Percentiles rank a stretch among this genome's conserved stretches.
These are phyloP conservation scores for Synanthedon myopaeformis DNA, from an alignment of 2,888 invertebrate genomes.

Conservation along the genomic window DNA sequence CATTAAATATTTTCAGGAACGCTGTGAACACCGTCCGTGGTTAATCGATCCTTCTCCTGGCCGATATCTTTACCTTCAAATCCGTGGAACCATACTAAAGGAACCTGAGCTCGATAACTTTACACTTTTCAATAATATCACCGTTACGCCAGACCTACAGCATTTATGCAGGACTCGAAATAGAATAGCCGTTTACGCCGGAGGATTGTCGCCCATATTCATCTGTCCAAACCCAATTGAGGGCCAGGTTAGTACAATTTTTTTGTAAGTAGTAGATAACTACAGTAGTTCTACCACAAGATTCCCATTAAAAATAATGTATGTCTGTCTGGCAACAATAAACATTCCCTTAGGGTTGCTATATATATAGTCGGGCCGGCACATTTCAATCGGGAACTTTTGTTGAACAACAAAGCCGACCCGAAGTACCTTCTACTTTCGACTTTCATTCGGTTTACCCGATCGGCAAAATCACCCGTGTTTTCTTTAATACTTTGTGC, in stretches of 20 bases:
- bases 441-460: no score
- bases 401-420: no score
- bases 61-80: constrained; percentile 83
- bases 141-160: constrained; percentile 65
- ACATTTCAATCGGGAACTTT: no score
- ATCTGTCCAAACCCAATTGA: constrained; percentile 70
- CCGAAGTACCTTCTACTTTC: no score
- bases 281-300: no score
- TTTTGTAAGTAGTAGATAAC: no score
- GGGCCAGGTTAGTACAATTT: constrained; percentile 21
- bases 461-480: no score
- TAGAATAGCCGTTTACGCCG: constrained; percentile 82
- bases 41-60: constrained; percentile 81
- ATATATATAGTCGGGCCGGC: no score
- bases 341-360: no score
- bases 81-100: constrained; percentile 73
- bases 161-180: constrained; percentile 81
- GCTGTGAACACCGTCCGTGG: constrained; percentile 84
- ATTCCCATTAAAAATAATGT: no score
- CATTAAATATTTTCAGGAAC: constrained; percentile 68
- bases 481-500: no score
- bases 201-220: constrained; percentile 70
- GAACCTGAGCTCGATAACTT: constrained; percentile 62
- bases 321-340: no score
- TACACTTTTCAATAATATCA: constrained; percentile 68